Evolutionary conservation across 2,113 vertebrate genomes (phyloP), one percentile per base, ranked within the genome.

Genomic region (Phodopus roborovskii): DNA sequence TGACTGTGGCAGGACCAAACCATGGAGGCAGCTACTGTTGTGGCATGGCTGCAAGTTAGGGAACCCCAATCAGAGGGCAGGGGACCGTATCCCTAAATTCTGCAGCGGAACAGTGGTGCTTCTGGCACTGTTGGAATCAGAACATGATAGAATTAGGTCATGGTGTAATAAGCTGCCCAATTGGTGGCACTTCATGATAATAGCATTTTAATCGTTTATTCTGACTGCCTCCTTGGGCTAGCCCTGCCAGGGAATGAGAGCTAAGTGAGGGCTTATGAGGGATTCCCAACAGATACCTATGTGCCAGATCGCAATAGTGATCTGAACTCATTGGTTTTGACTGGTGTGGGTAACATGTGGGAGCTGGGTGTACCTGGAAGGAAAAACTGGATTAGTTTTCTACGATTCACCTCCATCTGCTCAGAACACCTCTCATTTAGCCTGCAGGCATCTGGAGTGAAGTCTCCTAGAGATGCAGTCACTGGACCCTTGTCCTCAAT

Each of bases 401-500:
- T 26, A n/a, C 45, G 85, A 91, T 42, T 83, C 56, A 13, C 50
- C 56, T 73, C 42, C 30, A 42, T 64, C 84, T 62, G 24, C 42
- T n/a, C 11, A 70, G 60, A 78, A 74, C 2, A 17, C 30, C 39
- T 1, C 26, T 50, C 39, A n/a, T n/a, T 42, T 12, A 56, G 4
- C n/a, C n/a, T 93, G 15, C n/a, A 92, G 42, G 68, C 62, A 56
- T 11, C 56, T 75, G 79, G 70, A 84, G 68, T 74, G 24, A 94
- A 84, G 11, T 87, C 84, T 91, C 85, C 39, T 77, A 56, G 73
- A 74, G 88, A 70, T 79, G 78, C 91, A 92, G 79, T 88, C 36
- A 5, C 68, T 79, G 68, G 58, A 64, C 84, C 50, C 64, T 92
- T 95, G 90, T 90, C 92, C 74, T 56, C 96, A 83, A 92, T 75